These are phyloP conservation scores for Portevinia maculata DNA, from an alignment of 2,888 invertebrate genomes.

Conservation along the genomic window DNA sequence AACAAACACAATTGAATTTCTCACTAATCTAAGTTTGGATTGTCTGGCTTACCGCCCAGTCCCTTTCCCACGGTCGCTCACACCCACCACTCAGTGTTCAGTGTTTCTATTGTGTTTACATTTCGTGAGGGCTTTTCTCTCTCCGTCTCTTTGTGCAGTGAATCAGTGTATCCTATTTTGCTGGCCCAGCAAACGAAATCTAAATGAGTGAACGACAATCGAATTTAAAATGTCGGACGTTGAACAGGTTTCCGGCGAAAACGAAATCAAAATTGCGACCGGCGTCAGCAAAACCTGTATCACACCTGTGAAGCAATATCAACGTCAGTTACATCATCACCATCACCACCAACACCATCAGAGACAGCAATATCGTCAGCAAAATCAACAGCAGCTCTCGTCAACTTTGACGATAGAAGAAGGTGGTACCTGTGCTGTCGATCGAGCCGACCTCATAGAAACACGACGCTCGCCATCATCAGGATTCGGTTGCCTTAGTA, in stretches of 20 bases:
- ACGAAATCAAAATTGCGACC: conserved; percentile 76
- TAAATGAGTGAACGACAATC: conserved; percentile 76
- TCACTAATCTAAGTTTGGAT: conserved; percentile 9
- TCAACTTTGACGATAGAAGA: conserved; percentile 62
- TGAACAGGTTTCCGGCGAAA: conserved; percentile 81
- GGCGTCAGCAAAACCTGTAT: conserved; percentile 74
- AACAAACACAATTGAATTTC: conserved; percentile 62
- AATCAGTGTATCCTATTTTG: conserved; percentile 43
- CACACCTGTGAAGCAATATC: conserved; percentile 72
- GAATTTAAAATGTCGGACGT: conserved; percentile 82
- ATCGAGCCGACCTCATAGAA: conserved; percentile 55
- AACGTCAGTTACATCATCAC: conserved; percentile 57
- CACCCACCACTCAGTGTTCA: background rate
- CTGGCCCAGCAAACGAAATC: conserved; percentile 71
- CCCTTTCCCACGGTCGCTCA: background rate
- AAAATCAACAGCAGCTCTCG: conserved; percentile 49
- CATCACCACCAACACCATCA: conserved; percentile 40
- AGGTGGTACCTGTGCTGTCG: conserved; percentile 28
- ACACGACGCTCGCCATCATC: conserved; percentile 31
- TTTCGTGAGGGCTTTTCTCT: conserved; percentile 42
- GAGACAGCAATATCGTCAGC: conserved; percentile 34
- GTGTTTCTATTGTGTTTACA: conserved; percentile 27
- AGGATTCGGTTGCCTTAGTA: conserved; percentile 77
- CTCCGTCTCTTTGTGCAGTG: conserved; percentile 27
- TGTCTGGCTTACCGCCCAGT: background rate